Conservation (phyloP, 1,140 invertebrate genomes). For the Carposina sasakii region DNA sequence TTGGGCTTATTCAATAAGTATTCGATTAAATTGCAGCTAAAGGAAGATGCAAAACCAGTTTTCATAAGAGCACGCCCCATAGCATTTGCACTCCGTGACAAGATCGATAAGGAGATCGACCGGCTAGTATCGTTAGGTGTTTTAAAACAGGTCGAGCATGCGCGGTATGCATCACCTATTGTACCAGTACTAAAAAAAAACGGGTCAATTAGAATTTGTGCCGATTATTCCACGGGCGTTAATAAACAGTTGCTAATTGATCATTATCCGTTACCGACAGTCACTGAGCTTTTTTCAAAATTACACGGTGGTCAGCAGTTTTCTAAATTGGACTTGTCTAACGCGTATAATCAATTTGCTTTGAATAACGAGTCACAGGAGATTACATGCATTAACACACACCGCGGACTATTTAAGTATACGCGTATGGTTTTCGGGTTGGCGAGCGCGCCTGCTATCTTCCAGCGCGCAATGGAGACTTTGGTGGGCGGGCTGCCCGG, state of each 20-base stretch:
- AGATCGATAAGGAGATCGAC: background rate
- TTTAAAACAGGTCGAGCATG: background rate
- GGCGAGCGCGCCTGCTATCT: background rate
- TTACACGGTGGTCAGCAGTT: background rate
- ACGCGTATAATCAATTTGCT: background rate
- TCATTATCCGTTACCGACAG: background rate
- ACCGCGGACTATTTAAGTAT: background rate
- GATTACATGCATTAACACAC: background rate
- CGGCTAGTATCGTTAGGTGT: background rate
- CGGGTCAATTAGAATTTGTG: background rate
- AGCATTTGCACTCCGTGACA: background rate
- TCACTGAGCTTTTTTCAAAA: background rate
- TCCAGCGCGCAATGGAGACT: background rate
- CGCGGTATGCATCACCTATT: no score
- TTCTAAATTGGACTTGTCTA: background rate
- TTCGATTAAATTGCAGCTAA: background rate
- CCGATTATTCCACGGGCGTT: background rate
- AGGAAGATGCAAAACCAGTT: background rate
- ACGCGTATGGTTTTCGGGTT: background rate
- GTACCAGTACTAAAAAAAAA: background rate
- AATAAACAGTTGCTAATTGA: background rate
- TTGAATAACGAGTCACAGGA: background rate
- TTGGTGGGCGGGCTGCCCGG: background rate
- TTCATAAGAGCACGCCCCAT: background rate
- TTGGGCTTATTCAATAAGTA: background rate